phyloP scores from a whole-genome alignment of 1,140 invertebrate genomes.

The Phortica variegata region DNA sequence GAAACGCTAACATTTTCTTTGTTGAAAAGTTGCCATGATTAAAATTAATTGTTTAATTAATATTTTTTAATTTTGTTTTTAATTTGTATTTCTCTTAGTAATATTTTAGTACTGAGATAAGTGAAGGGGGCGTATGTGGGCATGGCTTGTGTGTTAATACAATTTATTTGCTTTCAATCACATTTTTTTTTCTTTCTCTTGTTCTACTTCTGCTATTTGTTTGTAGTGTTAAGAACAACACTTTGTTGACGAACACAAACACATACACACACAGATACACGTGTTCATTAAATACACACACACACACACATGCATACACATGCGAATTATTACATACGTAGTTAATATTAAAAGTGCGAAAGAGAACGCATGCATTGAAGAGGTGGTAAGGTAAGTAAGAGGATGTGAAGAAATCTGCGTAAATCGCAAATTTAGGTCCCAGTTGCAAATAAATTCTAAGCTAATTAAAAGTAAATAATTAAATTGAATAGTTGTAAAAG shows the following conservation, averaged over 20 bases:
- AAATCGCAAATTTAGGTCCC: constrained; percentile 29
- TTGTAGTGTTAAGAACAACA: constrained; percentile 29
- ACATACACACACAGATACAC: constrained; percentile 15
- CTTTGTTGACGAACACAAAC: constrained; percentile 32
- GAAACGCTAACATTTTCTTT: constrained; percentile 21
- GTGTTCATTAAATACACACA: no score
- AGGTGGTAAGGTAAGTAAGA: no score
- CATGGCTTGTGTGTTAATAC: constrained; percentile 23
- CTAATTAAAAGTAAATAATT: constrained; percentile 18
- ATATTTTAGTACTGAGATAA: constrained; percentile 40
- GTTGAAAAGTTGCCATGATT: constrained; percentile 26
- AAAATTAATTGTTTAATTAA: constrained; percentile 28
- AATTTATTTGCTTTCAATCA: constrained; percentile 23
- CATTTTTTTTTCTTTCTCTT: constrained; percentile 16
- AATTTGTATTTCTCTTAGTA: constrained; percentile 25
- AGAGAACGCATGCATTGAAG: no score
- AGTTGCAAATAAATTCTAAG: constrained; percentile 29
- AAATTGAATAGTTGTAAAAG: no score
- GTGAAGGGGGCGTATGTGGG: constrained; percentile 18
- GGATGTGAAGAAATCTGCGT: constrained; percentile 32
- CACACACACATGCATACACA: constrained; percentile 38
- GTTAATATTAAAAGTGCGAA: constrained; percentile 33
- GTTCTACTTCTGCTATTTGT: constrained; percentile 28
- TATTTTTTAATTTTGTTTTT: constrained; percentile 12
- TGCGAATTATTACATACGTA: constrained; percentile 43